Evolutionary conservation across 2,797 vertebrate genomes (phyloP), one percentile per base, ranked within the genome.

Genomic region (Sebastes melanostomus): DNA sequence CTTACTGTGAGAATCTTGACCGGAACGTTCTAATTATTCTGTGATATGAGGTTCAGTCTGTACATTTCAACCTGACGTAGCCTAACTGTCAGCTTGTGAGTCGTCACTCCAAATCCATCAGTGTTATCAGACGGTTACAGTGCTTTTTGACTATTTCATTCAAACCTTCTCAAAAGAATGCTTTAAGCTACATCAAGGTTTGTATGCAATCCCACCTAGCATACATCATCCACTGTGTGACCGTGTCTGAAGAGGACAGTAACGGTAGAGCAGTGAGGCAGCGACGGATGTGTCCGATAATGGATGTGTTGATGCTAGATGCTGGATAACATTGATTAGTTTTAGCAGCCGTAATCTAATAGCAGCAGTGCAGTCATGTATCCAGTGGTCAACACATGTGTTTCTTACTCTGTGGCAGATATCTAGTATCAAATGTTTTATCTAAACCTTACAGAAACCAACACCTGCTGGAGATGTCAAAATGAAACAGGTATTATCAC

Each of bases 381-480:
- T 73, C 13, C 66, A 66, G 56, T 52, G 18, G 27, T 77, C 27
- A 70, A 24, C 58, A 77, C 63, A 46, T 76, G 68, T 73, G 36
- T 88, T 75, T 71, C 20, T 77, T 76, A 3, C n/a, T 68, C 9
- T 92, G 81, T 90, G 73, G 42, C 70, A 78, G 50, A 81, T 88
- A 71, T 89, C 55, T 80, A 52, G 83, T 79, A 56, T 93, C 75
- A 91, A 92, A 91, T 93, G 84, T 95, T 92, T 92, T 87, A 91
- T 95, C 86, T 94, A 89, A 94, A 94, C 92, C 89, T 91, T 93
- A 72, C 95, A 96, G 96, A 96, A 86, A 93, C 94, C 93, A 96
- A 96, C 94, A 95, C 94, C 88, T 96, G 96, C 96, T 96, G 96
- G 95, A 96, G 95, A 93, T 96, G 96, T 96, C 95, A 96, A 74